Evolutionary conservation across 2,113 vertebrate genomes (phyloP), one percentile per base, ranked within the genome.

Genomic region (Numenius arquata): DNA sequence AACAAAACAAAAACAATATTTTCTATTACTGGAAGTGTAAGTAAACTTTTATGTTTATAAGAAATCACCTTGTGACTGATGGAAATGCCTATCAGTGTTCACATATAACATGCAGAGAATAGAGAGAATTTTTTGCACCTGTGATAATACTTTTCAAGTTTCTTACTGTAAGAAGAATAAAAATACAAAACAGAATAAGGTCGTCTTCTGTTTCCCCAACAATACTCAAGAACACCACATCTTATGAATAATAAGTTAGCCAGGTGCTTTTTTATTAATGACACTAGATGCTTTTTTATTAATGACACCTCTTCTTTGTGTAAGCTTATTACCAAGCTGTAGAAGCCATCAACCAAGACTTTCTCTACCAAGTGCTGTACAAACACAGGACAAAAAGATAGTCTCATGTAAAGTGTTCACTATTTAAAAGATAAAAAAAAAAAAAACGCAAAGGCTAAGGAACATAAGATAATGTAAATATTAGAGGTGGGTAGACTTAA

Each of bases 41-140:
- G 65, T 50, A 84, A 72, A 80, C 16, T 90, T 79, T 58, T 90
- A 56, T 38, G 45, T 27, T 88, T 94, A 40, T 38, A 92, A 95
- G 71, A 90, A 82, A 17, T 53, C 53, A 73, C 63, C 47, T 93
- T 83, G 45, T 53, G 48, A 70, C 53, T 88, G 76, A 63, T 86
- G 38, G 58, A 94, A 86, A 67, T 63, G 41, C 50, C 25, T 91
- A 30, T 21, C 45, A n/a, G 30, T 38, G 18, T 76, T 90, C 80
- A 82, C 55, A 82, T 85, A 47, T 15, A 91, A 43, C 66, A 74
- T 23, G 22, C n/a, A 90, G 56, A 89, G 78, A 85, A 30, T 17
- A 38, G 19, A 47, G 18, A 65, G 61, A 47, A 40, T 2, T 74
- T 77, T 75, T 75, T 75, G 23, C n/a, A 82, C 4, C 17, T 86